phyloP scores from a whole-genome alignment of 2,888 invertebrate species.

The Dolomedes plantarius region DNA sequence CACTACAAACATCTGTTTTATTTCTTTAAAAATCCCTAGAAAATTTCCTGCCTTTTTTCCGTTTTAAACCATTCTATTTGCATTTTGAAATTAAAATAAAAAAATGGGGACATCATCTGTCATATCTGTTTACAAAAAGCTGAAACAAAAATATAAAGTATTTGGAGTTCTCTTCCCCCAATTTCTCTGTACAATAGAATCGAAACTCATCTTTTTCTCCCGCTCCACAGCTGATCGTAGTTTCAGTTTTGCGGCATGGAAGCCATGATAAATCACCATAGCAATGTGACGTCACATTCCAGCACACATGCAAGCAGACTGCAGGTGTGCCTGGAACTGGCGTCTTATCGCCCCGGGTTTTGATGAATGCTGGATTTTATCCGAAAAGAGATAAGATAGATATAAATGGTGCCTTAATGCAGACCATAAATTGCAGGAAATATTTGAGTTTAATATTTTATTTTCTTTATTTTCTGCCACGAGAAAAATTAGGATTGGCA shows the following conservation, averaged over 20 bases:
- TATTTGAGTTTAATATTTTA: too few relatives aligned
- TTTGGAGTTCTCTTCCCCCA: not conserved
- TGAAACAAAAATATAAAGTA: not conserved
- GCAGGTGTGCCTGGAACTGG: not conserved
- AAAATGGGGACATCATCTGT: not conserved
- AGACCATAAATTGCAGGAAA: too few relatives aligned
- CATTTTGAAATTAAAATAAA: too few relatives aligned
- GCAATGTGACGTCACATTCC: constrained; percentile 53
- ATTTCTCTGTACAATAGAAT: not conserved
- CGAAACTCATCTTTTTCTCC: constrained; percentile 23
- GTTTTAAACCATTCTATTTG: too few relatives aligned
- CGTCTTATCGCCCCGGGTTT: not conserved
- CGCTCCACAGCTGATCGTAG: constrained; percentile 46
- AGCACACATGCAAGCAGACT: constrained; percentile 26
- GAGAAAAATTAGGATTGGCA: too few relatives aligned
- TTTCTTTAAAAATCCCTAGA: too few relatives aligned
- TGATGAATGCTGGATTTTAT: too few relatives aligned
- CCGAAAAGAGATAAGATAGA: too few relatives aligned
- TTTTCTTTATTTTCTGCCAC: too few relatives aligned
- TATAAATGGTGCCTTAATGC: too few relatives aligned
- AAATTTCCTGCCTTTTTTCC: too few relatives aligned
- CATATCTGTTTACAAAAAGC: not conserved
- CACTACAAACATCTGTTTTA: too few relatives aligned
- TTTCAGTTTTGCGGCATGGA: constrained; percentile 33
- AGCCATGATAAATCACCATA: constrained; percentile 62